Conservation (phyloP, 2,113 vertebrate genomes). For the Conger conger region DNA sequence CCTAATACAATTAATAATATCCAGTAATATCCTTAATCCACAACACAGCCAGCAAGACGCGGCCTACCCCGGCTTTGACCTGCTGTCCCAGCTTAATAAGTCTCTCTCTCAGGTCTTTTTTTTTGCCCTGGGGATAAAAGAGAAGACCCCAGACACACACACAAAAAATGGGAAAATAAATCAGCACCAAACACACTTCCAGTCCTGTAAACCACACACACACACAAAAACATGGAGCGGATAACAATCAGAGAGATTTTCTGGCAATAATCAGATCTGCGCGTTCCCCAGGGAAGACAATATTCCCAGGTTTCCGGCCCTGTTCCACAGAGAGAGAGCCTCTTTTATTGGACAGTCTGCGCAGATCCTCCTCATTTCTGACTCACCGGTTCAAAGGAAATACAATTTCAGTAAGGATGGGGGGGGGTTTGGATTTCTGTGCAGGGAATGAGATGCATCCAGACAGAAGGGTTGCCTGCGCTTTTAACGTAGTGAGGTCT, state of each 20-base stretch:
- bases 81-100: background rate
- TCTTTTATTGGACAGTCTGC: conserved; percentile 8
- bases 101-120: background rate
- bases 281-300: background rate
- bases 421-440: background rate
- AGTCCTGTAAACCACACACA: background rate
- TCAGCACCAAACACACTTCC: background rate
- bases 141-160: background rate
- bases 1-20: conserved; percentile 18
- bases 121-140: background rate
- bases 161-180: background rate
- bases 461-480: background rate
- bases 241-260: conserved; percentile 19
- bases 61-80: background rate
- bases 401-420: background rate
- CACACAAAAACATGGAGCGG: background rate
- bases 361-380: background rate
- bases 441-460: background rate
- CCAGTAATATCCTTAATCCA: background rate
- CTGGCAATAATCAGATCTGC: conserved; percentile 17
- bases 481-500: background rate
- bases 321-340: background rate
- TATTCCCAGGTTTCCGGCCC: background rate
- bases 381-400: conserved; percentile 7
- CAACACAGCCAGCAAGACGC: background rate